Evolutionary conservation across 2,888 invertebrate species (phyloP).

Genomic region (Polydrusus cervinus): DNA sequence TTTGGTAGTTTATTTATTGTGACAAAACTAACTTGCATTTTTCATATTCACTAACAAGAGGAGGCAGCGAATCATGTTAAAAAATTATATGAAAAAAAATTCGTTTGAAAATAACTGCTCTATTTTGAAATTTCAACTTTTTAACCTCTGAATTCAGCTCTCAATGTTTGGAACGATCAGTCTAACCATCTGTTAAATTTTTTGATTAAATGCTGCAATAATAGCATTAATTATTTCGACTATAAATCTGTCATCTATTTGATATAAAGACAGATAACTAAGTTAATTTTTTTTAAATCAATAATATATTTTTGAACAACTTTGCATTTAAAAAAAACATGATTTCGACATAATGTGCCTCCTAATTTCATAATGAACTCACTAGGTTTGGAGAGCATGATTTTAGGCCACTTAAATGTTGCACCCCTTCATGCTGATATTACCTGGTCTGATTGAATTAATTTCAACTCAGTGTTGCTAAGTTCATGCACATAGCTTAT

Average conservation of each 20-base stretch:
- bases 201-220: no score
- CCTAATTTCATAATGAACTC: neutral
- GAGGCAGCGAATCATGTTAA: neutral
- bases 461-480: conserved; percentile 11
- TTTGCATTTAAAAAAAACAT: neutral
- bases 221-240: no score
- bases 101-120: no score
- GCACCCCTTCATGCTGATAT: conserved; percentile 52
- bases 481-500: conserved; percentile 29
- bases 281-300: no score
- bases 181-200: no score
- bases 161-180: no score
- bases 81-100: no score
- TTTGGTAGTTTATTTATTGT: conserved; percentile 24
- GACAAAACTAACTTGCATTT: conserved; percentile 33
- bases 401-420: conserved; percentile 39
- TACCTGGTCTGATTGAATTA: conserved; percentile 48
- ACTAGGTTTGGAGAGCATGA: conserved; percentile 19
- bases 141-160: no score
- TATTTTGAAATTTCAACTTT: no score
- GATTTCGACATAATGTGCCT: neutral
- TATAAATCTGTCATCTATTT: no score
- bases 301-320: no score
- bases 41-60: conserved; percentile 26
- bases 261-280: no score